Base-by-base conservation (phyloP, 1,140 invertebrate genomes). In the Reticulitermes speratus region DNA sequence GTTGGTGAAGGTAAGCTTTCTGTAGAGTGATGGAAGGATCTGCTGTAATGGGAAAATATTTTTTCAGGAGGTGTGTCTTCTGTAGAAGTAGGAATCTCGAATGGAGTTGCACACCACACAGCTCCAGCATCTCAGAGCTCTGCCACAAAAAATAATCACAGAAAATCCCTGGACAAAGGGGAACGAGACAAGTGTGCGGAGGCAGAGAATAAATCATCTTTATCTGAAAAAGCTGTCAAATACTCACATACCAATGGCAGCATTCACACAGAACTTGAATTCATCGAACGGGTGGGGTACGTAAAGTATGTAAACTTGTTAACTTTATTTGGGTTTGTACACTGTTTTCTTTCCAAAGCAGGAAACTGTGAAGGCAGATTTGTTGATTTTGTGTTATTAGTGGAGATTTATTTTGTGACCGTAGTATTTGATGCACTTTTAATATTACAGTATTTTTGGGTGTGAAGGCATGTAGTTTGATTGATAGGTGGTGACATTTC, bases 251-350 rank as follows among this genome's bases (percentile, higher is more conserved):
- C 90, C 85, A 93, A 93, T 90, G 93, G 92, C 87, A 91, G 90
- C 87, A 90, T 89, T 55, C 88, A 88, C 44, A 86, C 87, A 84
- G 92, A 93, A 87, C 88, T 93, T 85, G 92, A 93, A 88, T 92
- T 92, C 88, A 93, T 93, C 87, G 92, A 93, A 88, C 92, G 90
- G 89, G 89, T 93, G 86, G 91, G 91, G 92, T 93, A 89, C 88
- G 90, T 89, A 55, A 75, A 52, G 25, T 83, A 88, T 87, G 65
- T 52, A 30, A 75, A 75, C 65, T 84, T 44, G 83, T 84, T 44
- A 19, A 23, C 44, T 84, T 88, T 45, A 86, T 86, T 16, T 25
- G n/a, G 65, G 65, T 75, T 75, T 30, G 25, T 75, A 75, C n/a
- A 75, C 14, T 55, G 19, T 55, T 16, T 55, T 55, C 52, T 21